Percentiles rank a stretch among this genome's conserved stretches.
Evolutionary conservation across 2,888 invertebrate species (phyloP).

Genomic region (Eutolmus rufibarbis): DNA sequence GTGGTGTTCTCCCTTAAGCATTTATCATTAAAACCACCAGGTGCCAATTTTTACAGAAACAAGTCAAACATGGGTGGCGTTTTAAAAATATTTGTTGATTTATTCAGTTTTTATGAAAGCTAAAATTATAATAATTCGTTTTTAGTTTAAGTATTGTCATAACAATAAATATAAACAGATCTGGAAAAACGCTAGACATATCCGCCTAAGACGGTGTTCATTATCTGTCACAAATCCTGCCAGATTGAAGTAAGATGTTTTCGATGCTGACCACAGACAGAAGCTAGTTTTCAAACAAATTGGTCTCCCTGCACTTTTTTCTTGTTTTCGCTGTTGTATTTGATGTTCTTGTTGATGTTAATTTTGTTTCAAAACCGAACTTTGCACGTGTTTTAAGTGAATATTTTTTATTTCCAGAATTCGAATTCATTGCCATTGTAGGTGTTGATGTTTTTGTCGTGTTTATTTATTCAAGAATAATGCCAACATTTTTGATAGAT

Average conservation of each 20-base stretch:
- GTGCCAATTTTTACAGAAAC: no score
- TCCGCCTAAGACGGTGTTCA: not conserved
- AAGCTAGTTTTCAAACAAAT: not conserved
- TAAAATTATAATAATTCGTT: constrained; percentile 31
- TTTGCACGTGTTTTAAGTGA: not conserved
- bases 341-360: not conserved
- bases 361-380: not conserved
- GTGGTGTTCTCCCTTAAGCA: no score
- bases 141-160: constrained; percentile 19
- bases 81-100: constrained; percentile 26
- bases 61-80: not conserved
- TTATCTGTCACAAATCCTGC: not conserved
- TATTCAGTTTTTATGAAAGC: constrained; percentile 33
- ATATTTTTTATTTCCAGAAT: constrained; percentile 1
- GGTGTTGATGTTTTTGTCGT: not conserved
- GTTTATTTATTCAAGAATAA: not conserved
- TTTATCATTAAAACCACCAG: no score
- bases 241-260: not conserved
- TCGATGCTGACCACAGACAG: not conserved
- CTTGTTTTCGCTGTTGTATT: not conserved
- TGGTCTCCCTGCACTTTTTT: not conserved
- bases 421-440: not conserved
- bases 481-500: not conserved
- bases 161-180: constrained; percentile 35
- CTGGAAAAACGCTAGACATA: constrained; percentile 24